Percentiles rank a stretch among this genome's conserved stretches.
phyloP scores from a whole-genome alignment of 2,113 vertebrate species.

The Ameiurus melas region DNA sequence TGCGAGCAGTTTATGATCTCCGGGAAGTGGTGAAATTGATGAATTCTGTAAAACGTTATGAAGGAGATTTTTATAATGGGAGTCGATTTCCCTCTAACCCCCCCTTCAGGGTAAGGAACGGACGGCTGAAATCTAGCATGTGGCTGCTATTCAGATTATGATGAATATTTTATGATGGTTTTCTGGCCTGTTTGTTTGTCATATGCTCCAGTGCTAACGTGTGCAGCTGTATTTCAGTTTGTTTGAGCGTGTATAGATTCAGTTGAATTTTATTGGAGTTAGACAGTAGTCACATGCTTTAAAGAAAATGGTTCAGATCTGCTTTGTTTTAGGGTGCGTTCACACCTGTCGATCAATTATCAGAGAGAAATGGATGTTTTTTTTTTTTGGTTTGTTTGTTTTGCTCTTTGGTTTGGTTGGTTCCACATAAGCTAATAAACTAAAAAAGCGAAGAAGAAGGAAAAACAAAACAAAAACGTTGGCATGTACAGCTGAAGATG shows the following conservation, averaged over 20 bases:
- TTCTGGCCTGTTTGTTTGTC: neutral
- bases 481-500: neutral
- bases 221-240: neutral
- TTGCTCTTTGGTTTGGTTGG: neutral
- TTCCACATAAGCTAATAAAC: neutral
- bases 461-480: neutral
- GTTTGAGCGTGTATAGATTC: neutral
- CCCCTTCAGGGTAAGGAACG: neutral
- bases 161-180: conserved; percentile 16
- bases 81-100: neutral
- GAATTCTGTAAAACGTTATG: neutral
- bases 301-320: neutral
- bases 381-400: neutral
- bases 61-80: neutral
- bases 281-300: neutral
- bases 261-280: neutral
- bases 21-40: neutral
- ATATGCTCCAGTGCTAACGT: neutral
- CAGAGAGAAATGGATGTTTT: too few relatives aligned
- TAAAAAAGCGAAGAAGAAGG: neutral
- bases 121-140: neutral
- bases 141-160: neutral
- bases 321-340: neutral
- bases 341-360: neutral
- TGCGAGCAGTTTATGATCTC: neutral